phyloP scores from a whole-genome alignment of 2,888 invertebrate genomes.

The Sesamia inferens region DNA sequence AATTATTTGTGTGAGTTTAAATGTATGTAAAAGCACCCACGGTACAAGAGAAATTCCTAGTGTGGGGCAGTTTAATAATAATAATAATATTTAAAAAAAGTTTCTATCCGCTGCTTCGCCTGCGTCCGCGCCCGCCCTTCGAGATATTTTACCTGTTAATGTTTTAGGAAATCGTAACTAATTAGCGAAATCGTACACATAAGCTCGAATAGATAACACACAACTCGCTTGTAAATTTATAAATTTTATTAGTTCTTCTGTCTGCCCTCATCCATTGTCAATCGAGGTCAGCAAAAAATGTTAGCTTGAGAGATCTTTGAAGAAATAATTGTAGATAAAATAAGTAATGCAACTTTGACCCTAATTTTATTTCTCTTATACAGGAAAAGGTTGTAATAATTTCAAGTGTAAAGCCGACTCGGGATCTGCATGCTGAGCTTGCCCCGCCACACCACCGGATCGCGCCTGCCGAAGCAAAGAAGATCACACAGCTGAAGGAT shows the following conservation, averaged over 20 bases:
- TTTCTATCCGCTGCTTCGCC: too few species aligned
- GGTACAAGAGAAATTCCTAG: too few species aligned
- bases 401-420: constrained; percentile 95
- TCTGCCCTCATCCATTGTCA: neutral
- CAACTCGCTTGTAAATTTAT: neutral
- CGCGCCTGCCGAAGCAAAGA: constrained; percentile 96
- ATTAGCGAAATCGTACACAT: neutral
- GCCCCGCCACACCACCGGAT: constrained; percentile 95
- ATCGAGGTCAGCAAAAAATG: too few species aligned
- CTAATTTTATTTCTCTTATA: constrained; percentile 65
- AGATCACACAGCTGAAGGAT: constrained; percentile 97
- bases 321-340: neutral
- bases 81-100: too few species aligned
- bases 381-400: constrained; percentile 99
- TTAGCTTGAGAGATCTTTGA: neutral
- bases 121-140: too few species aligned
- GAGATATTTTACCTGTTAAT: neutral
- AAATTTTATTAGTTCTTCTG: neutral
- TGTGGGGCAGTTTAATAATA: too few species aligned
- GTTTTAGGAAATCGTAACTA: neutral
- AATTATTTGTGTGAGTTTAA: too few species aligned
- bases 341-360: neutral
- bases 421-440: constrained; percentile 96
- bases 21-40: too few species aligned
- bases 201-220: neutral